A percentile compares a stretch with the other conserved stretches of the same genome.
Conservation (phyloP, 2,888 invertebrate genomes). For the Tiliacea aurago region DNA sequence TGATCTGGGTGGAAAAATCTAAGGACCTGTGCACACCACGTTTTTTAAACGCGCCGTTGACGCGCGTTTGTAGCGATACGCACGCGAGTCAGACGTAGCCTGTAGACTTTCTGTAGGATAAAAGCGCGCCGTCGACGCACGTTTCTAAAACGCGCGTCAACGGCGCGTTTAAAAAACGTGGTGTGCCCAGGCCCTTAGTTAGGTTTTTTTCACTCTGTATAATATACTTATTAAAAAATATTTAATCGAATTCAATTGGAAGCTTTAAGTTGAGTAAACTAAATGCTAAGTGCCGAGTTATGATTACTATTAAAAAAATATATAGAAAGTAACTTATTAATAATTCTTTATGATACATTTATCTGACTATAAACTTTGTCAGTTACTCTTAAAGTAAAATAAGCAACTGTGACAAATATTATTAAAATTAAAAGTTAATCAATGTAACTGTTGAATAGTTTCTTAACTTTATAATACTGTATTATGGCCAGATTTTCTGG, state of each 20-base stretch:
- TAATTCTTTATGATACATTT: constrained; percentile 2
- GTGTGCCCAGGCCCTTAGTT: too few species aligned
- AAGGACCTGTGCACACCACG: too few species aligned
- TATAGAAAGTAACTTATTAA: neutral
- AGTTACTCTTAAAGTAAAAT: constrained; percentile 11
- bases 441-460: constrained; percentile 33
- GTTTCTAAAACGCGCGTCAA: too few species aligned
- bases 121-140: too few species aligned
- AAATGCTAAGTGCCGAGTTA: constrained; percentile 3
- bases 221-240: neutral
- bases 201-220: neutral
- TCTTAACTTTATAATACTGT: constrained; percentile 24
- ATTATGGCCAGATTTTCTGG: constrained; percentile 1
- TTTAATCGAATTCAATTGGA: neutral
- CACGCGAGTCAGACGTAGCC: too few species aligned
- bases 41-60: too few species aligned
- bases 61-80: too few species aligned
- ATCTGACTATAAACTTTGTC: constrained; percentile 19
- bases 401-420: constrained; percentile 33
- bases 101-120: too few species aligned
- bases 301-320: neutral
- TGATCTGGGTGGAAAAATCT: neutral
- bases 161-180: too few species aligned
- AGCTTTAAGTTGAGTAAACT: constrained; percentile 12
- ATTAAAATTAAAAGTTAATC: constrained; percentile 5